Evolutionary conservation across 2,888 invertebrate species (phyloP), one percentile per base, ranked within the genome.

Genomic region (Panopea generosa): DNA sequence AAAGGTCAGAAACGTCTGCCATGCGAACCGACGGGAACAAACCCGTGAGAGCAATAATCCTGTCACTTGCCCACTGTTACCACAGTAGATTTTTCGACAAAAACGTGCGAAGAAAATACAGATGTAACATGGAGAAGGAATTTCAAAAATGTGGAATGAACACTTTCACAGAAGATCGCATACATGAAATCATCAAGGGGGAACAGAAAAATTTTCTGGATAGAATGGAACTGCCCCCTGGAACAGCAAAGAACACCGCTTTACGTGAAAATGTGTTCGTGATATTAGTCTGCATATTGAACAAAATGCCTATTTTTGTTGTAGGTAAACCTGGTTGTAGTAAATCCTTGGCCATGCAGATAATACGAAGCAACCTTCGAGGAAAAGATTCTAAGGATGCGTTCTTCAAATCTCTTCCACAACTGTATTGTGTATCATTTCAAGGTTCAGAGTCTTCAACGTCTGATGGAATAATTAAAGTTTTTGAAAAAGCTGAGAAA

Each of bases 361-460:
- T 86, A 0, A 80, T 86, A 9, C 65, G 82, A 66, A 84, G 81
- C 45, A 85, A 85, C 62, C 53, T 86, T 11, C 61, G 85, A 52
- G 86, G 86, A 26, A 80, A 78, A 50, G 84, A 85, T 69, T 85
- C 86, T 4, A 74, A 57, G 61, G 67, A 86, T 71, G 24, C n/a
- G 1, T 82, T 83, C 27, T 82, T 86, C 33, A 72, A 78, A 50
- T 38, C 43, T 0, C 62, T 82, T 11, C 86, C 86, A 1, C 83
- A 82, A 26, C 22, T 86, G 20, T 84, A 74, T 27, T 84, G 80
- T 71, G 82, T 85, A 0, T 84, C 84, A 6, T 86, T 81, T 52
- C 86, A 86, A 65, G 86, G 86, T 2, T 85, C 85, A n/a, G 86
- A 86, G 56, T 83, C 86, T 4, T 85, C 84, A 11, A 87, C 86